phyloP scores from a whole-genome alignment of 1,140 invertebrate genomes.

The Drosophila equinoxialis region DNA sequence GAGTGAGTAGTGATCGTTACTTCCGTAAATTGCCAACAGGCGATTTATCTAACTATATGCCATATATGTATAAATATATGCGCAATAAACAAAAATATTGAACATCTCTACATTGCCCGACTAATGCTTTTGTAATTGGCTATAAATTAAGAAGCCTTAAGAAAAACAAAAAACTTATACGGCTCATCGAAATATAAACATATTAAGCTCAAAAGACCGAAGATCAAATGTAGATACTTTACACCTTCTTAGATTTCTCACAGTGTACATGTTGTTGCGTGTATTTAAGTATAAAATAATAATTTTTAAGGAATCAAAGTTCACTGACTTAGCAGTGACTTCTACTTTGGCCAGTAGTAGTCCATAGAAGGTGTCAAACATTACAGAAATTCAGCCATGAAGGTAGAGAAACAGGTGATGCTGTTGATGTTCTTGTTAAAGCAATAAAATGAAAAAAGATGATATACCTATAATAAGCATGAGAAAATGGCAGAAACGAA shows the following conservation, averaged over 20 bases:
- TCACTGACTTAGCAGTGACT: conserved; percentile 56
- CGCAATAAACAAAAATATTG: conserved; percentile 73
- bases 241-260: background rate
- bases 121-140: conserved; percentile 80
- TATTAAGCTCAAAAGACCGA: too few species aligned
- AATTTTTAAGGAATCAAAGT: conserved; percentile 33
- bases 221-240: background rate
- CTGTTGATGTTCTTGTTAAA: background rate
- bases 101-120: conserved; percentile 41
- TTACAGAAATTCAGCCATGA: conserved; percentile 29
- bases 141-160: conserved; percentile 73
- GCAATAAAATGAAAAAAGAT: background rate
- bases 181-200: background rate
- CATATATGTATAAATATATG: conserved; percentile 20
- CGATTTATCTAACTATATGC: conserved; percentile 52
- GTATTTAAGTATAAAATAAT: background rate
- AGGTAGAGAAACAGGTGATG: conserved; percentile 16
- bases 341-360: conserved; percentile 7
- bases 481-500: conserved; percentile 46
- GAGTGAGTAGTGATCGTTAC: conserved; percentile 50
- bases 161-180: background rate
- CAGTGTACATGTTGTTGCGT: background rate
- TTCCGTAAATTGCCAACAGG: conserved; percentile 61
- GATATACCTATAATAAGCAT: conserved; percentile 42
- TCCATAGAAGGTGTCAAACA: conserved; percentile 60